A percentile compares a stretch with the other conserved stretches of the same genome.
phyloP scores from a whole-genome alignment of 2,888 invertebrate species.

The Lasiommata megera region DNA sequence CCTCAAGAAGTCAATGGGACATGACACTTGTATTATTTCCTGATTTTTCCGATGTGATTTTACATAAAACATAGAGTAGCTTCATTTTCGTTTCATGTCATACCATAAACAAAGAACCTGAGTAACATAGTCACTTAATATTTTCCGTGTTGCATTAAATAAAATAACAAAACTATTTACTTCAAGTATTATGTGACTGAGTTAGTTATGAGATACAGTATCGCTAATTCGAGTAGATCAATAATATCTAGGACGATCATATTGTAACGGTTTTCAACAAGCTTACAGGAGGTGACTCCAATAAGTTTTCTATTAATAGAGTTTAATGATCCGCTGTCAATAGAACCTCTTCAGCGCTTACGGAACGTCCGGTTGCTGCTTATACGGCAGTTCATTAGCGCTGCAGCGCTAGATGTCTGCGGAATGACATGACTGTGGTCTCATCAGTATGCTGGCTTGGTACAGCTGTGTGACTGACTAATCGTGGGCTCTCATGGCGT shows the following conservation, averaged over 20 bases:
- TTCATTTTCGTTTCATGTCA: too few relatives aligned
- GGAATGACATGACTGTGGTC: slow-evolving; percentile 19
- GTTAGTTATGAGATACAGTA: too few relatives aligned
- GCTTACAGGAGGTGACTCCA: background rate
- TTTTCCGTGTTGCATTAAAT: too few relatives aligned
- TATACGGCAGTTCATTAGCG: slow-evolving; percentile 14
- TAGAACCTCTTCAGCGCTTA: slow-evolving; percentile 16
- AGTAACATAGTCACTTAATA: too few relatives aligned
- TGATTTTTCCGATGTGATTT: too few relatives aligned
- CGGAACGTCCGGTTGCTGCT: slow-evolving; percentile 11
- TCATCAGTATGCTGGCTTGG: slow-evolving; percentile 54
- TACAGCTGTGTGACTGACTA: slow-evolving; percentile 56
- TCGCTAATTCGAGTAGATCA: too few relatives aligned
- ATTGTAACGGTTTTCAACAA: background rate
- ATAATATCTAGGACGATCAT: background rate
- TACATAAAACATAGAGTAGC: too few relatives aligned
- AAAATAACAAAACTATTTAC: too few relatives aligned
- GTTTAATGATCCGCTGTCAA: slow-evolving; percentile 17
- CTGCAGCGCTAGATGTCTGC: slow-evolving; percentile 20
- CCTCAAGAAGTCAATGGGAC: too few relatives aligned
- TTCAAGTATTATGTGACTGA: too few relatives aligned
- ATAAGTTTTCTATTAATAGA: slow-evolving; percentile 16
- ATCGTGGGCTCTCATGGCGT: slow-evolving; percentile 54
- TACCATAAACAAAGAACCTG: too few relatives aligned
- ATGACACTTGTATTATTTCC: too few relatives aligned